Evolutionary conservation across 2,888 invertebrate genomes (phyloP).

Genomic region (Tridacna gigas): DNA sequence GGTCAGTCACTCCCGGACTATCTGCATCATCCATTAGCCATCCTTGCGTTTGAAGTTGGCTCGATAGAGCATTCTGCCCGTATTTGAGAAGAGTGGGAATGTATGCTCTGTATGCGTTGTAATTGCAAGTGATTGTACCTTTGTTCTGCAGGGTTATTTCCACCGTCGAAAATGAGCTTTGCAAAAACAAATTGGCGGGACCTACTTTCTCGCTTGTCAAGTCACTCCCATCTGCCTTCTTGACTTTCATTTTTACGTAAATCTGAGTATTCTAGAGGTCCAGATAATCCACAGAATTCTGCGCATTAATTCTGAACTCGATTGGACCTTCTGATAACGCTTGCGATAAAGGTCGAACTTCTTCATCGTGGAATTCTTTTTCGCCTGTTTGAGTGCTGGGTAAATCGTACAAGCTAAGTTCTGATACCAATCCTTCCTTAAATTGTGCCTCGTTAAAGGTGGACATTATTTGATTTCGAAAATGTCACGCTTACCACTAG

Average conservation of each 20-base stretch:
- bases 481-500: constrained; percentile 11
- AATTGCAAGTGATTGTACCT: constrained; percentile 31
- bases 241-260: constrained; percentile 13
- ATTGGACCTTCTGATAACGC: constrained; percentile 11
- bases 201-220: constrained; percentile 46
- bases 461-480: constrained; percentile 20
- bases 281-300: constrained; percentile 26
- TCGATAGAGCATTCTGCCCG: constrained; percentile 36
- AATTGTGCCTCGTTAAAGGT: constrained; percentile 13
- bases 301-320: constrained; percentile 27
- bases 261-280: constrained; percentile 17
- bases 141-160: constrained; percentile 64
- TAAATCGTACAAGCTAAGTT: constrained; percentile 19
- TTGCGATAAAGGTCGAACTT: constrained; percentile 32
- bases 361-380: constrained; percentile 1
- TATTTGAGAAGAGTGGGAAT: constrained; percentile 58
- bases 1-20: constrained; percentile 42
- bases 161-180: constrained; percentile 55
- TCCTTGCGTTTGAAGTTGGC: constrained; percentile 47
- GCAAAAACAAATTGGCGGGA: constrained; percentile 59
- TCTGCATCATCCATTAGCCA: constrained; percentile 46
- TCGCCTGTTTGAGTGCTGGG: constrained; percentile 25
- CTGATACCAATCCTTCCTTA: constrained; percentile 18
- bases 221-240: constrained; percentile 3
- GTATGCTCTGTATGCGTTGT: constrained; percentile 60